phyloP scores from a whole-genome alignment of 1,140 invertebrate genomes.

The Formica selysi region DNA sequence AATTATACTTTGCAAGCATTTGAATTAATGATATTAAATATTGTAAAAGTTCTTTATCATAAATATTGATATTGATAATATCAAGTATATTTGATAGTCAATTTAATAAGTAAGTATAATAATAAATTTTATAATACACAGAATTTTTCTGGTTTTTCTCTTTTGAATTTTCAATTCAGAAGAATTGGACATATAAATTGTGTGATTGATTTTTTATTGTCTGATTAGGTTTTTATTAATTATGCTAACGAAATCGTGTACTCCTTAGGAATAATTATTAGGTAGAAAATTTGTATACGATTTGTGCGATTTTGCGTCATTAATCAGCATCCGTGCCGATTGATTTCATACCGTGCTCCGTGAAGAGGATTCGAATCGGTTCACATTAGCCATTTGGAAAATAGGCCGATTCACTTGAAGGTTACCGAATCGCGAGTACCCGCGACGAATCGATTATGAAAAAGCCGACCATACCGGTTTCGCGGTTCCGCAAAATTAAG shows the following conservation, averaged over 20 bases:
- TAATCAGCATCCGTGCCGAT: conserved; percentile 10
- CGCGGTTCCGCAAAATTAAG: conserved; percentile 73
- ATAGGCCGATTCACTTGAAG: conserved; percentile 58
- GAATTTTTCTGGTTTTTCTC: background rate
- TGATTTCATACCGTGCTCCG: background rate
- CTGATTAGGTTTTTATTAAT: background rate
- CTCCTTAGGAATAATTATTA: background rate
- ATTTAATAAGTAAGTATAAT: background rate
- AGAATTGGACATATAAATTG: background rate
- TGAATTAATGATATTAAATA: conserved; percentile 2
- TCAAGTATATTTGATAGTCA: background rate
- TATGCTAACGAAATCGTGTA: background rate
- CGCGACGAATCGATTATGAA: conserved; percentile 53
- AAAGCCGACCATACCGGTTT: conserved; percentile 44
- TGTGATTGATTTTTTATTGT: background rate
- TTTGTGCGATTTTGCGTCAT: conserved; percentile 12
- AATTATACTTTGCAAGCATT: background rate
- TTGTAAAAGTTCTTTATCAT: background rate
- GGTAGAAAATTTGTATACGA: conserved; percentile 4
- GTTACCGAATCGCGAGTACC: conserved; percentile 45
- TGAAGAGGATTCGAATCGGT: conserved; percentile 70
- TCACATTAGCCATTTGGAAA: conserved; percentile 52
- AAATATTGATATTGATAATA: background rate
- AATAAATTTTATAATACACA: conserved; percentile 12
- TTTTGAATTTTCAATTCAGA: background rate